Evolutionary conservation across 2,113 vertebrate genomes (phyloP), one percentile per base, ranked within the genome.

Genomic region (Pterocles burchelli): DNA sequence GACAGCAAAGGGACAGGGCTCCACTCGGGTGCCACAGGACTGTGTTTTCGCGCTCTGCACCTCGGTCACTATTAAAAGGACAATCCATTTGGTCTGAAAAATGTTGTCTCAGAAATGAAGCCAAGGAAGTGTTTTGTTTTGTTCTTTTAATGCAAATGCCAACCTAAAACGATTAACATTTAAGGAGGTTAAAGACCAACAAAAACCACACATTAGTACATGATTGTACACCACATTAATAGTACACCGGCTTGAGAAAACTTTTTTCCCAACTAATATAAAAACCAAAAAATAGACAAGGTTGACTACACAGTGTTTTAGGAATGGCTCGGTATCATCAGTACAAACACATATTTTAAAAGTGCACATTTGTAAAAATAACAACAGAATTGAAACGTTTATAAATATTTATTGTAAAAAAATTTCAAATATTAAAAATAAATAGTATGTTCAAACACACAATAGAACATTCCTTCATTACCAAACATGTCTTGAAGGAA

Each of bases 371-470:
- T 87, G 59, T 92, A 85, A 93, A 95, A 96, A 83, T 73, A 91
- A 90, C 61, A 76, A 71, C 77, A 93, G 49, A 75, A 95, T 96
- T 88, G 26, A 93, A 93, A 93, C n/a, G 73, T 63, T 96, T 91
- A 94, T 97, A 98, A 97, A 98, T 93, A 96, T 97, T 97, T 97
- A 97, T 97, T 96, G 93, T 90, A 97, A 97, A 94, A 80, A 95
- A 93, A 95, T 58, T 38, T 59, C 85, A 94, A 95, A 86, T 96
- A 96, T 92, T 95, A 90, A 94, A 97, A 94, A 96, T 95, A 95
- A 97, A 95, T 94, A 95, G 48, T 48, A 93, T 88, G 84, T 94
- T 94, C 89, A 95, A 91, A 76, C 68, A 96, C 96, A 87, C 70
- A 88, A 92, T 77, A 81, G 25, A 87, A 93, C 72, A 43, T 89